These are phyloP conservation scores for Notolepis coatsorum DNA, from an alignment of 2,797 vertebrate genomes.

Conservation along the genomic window DNA sequence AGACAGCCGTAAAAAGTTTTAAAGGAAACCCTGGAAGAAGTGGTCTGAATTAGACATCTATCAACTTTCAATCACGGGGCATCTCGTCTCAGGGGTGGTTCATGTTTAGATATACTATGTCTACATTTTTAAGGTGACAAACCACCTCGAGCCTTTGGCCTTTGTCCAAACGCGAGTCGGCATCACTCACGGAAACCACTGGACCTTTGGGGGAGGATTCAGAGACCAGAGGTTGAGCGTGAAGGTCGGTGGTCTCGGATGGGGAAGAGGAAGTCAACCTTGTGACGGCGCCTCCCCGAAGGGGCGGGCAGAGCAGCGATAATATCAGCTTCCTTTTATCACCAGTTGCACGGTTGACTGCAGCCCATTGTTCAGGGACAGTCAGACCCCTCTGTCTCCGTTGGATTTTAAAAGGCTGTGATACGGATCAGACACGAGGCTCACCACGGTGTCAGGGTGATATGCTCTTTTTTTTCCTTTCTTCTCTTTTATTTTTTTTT, in stretches of 20 bases:
- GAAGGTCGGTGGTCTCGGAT: slow-evolving; percentile 24
- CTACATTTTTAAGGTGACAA: slow-evolving; percentile 32
- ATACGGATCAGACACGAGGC: slow-evolving; percentile 54
- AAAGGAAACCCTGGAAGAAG: too few relatives aligned
- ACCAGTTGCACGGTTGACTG: slow-evolving; percentile 71
- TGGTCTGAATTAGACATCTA: not conserved
- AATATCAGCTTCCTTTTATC: slow-evolving; percentile 80
- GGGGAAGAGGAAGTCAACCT: slow-evolving; percentile 29
- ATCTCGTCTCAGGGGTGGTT: not conserved
- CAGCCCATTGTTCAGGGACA: slow-evolving; percentile 70
- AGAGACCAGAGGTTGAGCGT: not conserved
- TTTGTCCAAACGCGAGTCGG: slow-evolving; percentile 17
- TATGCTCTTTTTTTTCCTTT: too few relatives aligned
- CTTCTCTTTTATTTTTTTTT: slow-evolving; percentile 49
- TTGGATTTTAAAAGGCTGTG: slow-evolving; percentile 58
- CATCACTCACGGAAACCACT: slow-evolving; percentile 11
- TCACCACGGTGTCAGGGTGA: slow-evolving; percentile 52
- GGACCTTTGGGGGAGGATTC: not conserved
- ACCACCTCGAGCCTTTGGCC: not conserved
- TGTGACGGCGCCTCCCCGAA: slow-evolving; percentile 46
- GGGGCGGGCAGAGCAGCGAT: slow-evolving; percentile 61
- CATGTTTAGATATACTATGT: not conserved
- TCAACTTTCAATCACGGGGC: not conserved
- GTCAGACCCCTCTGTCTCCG: slow-evolving; percentile 71
- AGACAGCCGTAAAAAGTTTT: too few relatives aligned